Evolutionary conservation across 2,888 invertebrate species (phyloP), one percentile per base, ranked within the genome.

Genomic region (Hypena proboscidalis): DNA sequence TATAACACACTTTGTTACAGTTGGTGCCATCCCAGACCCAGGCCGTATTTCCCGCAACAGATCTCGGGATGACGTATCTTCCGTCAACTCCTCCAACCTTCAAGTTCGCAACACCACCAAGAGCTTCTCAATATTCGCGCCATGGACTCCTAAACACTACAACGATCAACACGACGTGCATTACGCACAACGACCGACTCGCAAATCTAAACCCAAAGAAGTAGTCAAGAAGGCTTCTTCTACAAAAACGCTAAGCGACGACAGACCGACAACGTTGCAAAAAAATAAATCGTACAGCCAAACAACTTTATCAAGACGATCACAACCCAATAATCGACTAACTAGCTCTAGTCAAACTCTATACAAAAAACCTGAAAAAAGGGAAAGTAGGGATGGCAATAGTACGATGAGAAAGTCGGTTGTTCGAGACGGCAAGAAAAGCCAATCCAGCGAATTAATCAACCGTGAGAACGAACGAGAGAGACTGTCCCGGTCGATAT

Each of bases 21-120:
- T 97, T 69, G 96, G 96, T 44, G 96, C 96, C 79, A 97, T 97
- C 74, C 96, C 97, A 9, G 95, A 95, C 66, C 95, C 95, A 19
- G 93, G 93, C 9, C 84, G 93, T 15, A 60, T 84, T 6, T 84
- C 91, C 2, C 92, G 94, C 56, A 91, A 93, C 64, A 92, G 95
- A 23, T 96, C 96, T 17, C 92, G 96, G 11, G 96, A 96, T 70
- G 96, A 96, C 80, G 91, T 96, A 7, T 93, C 94, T 7, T 94
- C 94, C 1, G 92, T 92, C 57, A 89, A 92, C 71, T 92, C 93
- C 2, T 93, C 93, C 30, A 92, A 92, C 66, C 84, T 93, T 2
- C 94, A 95, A 77, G 93, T 94, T 32, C 93, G 94, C 61, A 95
- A 94, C 27, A 93, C 96, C 13, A 95, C 96, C 6, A 92, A 94